Base-by-base conservation (phyloP, 2,797 vertebrate species). In the Malacoctenus gilli region DNA sequence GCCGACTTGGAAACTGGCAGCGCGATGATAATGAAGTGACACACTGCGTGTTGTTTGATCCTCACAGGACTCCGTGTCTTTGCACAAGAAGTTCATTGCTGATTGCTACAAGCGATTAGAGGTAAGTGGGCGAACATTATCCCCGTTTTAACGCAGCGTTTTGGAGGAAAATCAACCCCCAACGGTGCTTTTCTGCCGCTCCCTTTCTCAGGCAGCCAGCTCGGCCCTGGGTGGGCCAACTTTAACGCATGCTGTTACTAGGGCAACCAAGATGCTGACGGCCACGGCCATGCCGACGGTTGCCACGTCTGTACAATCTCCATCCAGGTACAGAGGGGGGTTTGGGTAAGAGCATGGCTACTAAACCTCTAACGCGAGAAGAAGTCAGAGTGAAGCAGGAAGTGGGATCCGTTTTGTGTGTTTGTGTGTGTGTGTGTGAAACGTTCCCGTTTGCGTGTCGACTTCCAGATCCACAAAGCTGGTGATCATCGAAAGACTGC, bases 11-110 rank as follows among this genome's bases (percentile, higher is more conserved):
- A 28, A 28, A 9, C 28, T 2, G 18, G 12, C 46, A 55, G 5
- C 47, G 8, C 18, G 28, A 11, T 7, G 2, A 37, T 21, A 41
- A 39, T 34, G 19, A 56, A 52, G 43, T 42, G 18, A n/a, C 6
- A 10, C 20, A 0, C 13, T 25, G 47, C n/a, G 10, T 9, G 9
- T 6, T 28, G 25, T 28, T 28, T 28, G 5, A 38, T 69, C 1
- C 42, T 78, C 72, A 9, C 69, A 99, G 97, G 97, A 99, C 89
- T 99, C 97, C 0, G 96, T 99, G 25, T 95, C 97, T 20, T 92
- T 99, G 82, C 97, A 99, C 90, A 99, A 99, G 91, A 99, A 99
- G 82, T 99, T 99, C 69, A 99, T 99, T 62, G 97, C 97, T 58
- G 97, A 99, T 91, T 99, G 97, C 89, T 99, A 99, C 74, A 98